Evolutionary conservation across 2,888 invertebrate species (phyloP), one percentile per base, ranked within the genome.

Genomic region (Eupithecia inturbata): DNA sequence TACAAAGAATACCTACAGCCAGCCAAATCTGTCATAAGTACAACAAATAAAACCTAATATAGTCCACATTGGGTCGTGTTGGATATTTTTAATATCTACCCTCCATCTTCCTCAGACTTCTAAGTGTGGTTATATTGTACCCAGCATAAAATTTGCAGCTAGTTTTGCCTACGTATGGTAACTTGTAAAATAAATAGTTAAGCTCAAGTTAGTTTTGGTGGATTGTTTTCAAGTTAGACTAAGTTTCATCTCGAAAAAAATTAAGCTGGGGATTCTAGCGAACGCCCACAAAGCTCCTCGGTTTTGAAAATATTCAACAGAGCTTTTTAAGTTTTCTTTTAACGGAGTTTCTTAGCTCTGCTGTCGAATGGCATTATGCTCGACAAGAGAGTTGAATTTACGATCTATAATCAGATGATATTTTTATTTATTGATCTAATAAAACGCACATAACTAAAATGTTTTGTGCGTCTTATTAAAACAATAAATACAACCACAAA

Each of bases 1-100:
- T 69, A 69, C 53, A 36, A 36, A 72, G 22, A 62, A n/a, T 45
- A 39, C 33, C 14, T 10, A 64, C 39, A 66, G 39, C 14, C 39
- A 66, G 12, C 39, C 66, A 31, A 9, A 31, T 62, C 62, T 19
- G 28, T 31, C 19, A 28, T 22, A 16, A 16, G 19, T 5, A 57
- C 26, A 53, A 53, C 12, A 4, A 12, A 49, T 49, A 7, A n/a
- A 49, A 49, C 49, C 49, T 9, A n/a, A 22, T 53, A 0, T 22
- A 53, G 22, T 22, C 49, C 9, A 53, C 6, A 10, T 12, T 14
- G 57, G 49, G n/a, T 49, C n/a, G n/a, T 49, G 49, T n/a, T 49
- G 19, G 3, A 22, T 22, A 10, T 53, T 0, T 53, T 3, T 1
- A 53, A 22, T 49, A 49, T n/a, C 45, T 10, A 22, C 22, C 22